Evolutionary conservation across 2,797 vertebrate genomes (phyloP).

Genomic region (Gobio occitaniae): DNA sequence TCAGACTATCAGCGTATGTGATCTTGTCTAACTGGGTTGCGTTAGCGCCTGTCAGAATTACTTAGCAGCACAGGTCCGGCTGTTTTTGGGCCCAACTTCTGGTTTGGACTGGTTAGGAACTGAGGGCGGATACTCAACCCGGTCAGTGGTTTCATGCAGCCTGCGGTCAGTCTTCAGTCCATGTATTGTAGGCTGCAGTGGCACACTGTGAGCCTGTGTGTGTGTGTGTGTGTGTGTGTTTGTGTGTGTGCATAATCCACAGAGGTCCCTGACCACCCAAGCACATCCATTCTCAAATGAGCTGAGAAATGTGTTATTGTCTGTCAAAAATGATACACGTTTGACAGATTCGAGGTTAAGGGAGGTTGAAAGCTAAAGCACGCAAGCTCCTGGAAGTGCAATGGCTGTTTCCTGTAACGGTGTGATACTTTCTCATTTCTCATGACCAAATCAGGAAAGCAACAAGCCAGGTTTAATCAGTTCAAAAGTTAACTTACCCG

Average conservation of each 20-base stretch:
- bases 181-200: constrained; percentile 59
- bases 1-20: not conserved
- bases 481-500: not conserved
- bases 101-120: constrained; percentile 54
- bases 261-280: constrained; percentile 61
- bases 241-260: constrained; percentile 48
- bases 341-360: constrained; percentile 62
- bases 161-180: constrained; percentile 66
- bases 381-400: constrained; percentile 51
- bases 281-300: constrained; percentile 62
- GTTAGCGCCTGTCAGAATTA: constrained; percentile 44
- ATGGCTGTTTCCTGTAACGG: constrained; percentile 46
- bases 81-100: constrained; percentile 42
- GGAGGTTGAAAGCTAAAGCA: constrained; percentile 46
- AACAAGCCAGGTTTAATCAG: constrained; percentile 1
- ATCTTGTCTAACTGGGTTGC: constrained; percentile 7
- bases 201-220: constrained; percentile 58
- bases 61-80: constrained; percentile 34
- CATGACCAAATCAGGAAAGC: constrained; percentile 24
- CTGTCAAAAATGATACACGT: constrained; percentile 58
- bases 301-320: constrained; percentile 63
- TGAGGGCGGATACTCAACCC: constrained; percentile 59
- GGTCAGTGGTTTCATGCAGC: constrained; percentile 64
- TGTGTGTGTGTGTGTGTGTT: constrained; percentile 49
- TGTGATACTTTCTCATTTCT: constrained; percentile 42